A percentile compares a stretch with the other conserved stretches of the same genome.
phyloP scores from a whole-genome alignment of 2,888 invertebrate species.

The Nephrotoma flavescens region DNA sequence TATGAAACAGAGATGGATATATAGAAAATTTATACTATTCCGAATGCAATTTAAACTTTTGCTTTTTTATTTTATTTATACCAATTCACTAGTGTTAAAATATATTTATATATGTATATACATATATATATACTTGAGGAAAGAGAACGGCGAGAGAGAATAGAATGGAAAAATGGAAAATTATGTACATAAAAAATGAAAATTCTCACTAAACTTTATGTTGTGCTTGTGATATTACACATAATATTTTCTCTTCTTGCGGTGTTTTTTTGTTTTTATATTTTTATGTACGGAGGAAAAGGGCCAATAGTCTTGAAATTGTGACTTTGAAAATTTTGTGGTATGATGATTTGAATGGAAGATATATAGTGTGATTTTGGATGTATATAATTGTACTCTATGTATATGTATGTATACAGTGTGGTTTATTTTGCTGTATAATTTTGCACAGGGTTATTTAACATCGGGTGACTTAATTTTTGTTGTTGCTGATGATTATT shows the following conservation, averaged over 20 bases:
- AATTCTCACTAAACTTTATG: background rate
- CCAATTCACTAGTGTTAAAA: too few species aligned
- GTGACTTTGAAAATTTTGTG: background rate
- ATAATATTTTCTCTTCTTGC: background rate
- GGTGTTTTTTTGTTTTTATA: background rate
- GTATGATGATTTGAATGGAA: background rate
- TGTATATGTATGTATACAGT: background rate
- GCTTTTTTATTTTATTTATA: background rate
- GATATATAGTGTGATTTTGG: background rate
- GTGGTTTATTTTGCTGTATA: background rate
- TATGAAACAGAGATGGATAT: background rate
- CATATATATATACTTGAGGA: background rate
- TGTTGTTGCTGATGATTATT: background rate
- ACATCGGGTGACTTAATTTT: background rate
- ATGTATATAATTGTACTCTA: background rate
- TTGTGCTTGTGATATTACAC: constrained; percentile 1
- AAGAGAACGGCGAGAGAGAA: background rate
- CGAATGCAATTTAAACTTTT: background rate
- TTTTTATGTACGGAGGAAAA: background rate
- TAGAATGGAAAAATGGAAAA: background rate
- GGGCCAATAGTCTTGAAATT: constrained; percentile 1
- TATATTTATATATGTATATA: background rate
- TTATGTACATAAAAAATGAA: background rate
- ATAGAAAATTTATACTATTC: background rate
- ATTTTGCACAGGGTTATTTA: background rate